A percentile compares a stretch with the other conserved stretches of the same genome.
Evolutionary conservation across 1,140 invertebrate species (phyloP).

Genomic region (Sitophilus oryzae): DNA sequence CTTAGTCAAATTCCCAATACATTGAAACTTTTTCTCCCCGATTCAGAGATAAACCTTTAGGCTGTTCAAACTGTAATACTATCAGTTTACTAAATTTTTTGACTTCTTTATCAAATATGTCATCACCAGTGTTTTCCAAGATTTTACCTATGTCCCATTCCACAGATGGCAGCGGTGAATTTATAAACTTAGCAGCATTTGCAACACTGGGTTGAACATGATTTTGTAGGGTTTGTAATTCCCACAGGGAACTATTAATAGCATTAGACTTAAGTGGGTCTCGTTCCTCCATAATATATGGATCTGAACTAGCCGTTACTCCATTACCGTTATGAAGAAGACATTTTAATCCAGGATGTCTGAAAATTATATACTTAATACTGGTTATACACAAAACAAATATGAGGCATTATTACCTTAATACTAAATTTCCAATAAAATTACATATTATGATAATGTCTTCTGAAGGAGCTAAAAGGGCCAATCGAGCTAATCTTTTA

Average conservation of each 20-base stretch:
- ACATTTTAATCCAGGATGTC: conserved; percentile 74
- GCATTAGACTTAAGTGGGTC: conserved; percentile 75
- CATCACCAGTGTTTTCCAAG: conserved; percentile 37
- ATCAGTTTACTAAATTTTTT: conserved; percentile 57
- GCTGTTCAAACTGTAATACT: conserved; percentile 56
- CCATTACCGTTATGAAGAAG: conserved; percentile 60
- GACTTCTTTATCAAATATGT: conserved; percentile 59
- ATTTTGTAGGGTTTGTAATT: conserved; percentile 68
- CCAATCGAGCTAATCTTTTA: conserved; percentile 79
- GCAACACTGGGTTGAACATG: conserved; percentile 71
- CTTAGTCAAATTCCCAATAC: conserved; percentile 47
- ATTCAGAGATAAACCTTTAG: conserved; percentile 45
- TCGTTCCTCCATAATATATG: conserved; percentile 73
- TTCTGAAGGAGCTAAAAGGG: conserved; percentile 72
- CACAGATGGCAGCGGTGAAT: conserved; percentile 54
- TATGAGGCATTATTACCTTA: conserved; percentile 48
- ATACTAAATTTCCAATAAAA: conserved; percentile 80
- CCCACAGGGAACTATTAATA: conserved; percentile 86
- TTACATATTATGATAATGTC: conserved; percentile 74
- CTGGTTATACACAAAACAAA: background rate
- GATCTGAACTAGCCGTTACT: conserved; percentile 60
- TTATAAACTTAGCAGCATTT: conserved; percentile 63
- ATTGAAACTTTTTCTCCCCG: conserved; percentile 48
- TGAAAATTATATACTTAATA: conserved; percentile 23
- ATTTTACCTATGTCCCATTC: conserved; percentile 60